A percentile compares a stretch with the other conserved stretches of the same genome.
Conservation (phyloP, 2,888 invertebrate genomes). For the Ischnus inquisitorius region DNA sequence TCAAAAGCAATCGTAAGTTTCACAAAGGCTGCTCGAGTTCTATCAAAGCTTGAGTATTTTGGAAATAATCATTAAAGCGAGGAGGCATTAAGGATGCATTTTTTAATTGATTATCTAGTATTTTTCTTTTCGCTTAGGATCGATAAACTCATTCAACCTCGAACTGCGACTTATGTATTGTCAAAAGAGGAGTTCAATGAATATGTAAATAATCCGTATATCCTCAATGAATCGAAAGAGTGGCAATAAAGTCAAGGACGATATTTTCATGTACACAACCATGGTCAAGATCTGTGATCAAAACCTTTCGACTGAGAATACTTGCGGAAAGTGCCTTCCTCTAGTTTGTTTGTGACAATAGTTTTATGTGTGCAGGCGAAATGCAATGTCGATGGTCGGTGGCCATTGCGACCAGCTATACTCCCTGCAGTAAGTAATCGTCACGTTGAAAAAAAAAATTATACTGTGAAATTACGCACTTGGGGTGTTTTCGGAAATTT, state of each 20-base stretch:
- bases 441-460: constrained; percentile 65
- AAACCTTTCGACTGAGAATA: constrained; percentile 22
- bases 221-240: background rate
- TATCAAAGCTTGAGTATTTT: background rate
- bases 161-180: background rate
- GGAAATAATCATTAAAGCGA: background rate
- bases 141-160: background rate
- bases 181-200: background rate
- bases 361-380: constrained; percentile 85
- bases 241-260: background rate
- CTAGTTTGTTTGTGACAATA: constrained; percentile 77
- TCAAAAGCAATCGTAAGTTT: background rate
- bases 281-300: background rate
- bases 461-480: constrained; percentile 43
- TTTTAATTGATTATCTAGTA: background rate
- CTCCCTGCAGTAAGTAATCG: constrained; percentile 85
- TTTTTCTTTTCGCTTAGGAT: background rate
- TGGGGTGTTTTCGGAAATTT: constrained; percentile 45
- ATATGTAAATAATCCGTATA: background rate
- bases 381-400: constrained; percentile 85
- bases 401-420: constrained; percentile 85
- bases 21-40: background rate
- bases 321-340: constrained; percentile 24
- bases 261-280: background rate
- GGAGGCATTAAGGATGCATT: background rate